Conservation (phyloP, 2,113 vertebrate genomes). For the Dolichotis patagonum region DNA sequence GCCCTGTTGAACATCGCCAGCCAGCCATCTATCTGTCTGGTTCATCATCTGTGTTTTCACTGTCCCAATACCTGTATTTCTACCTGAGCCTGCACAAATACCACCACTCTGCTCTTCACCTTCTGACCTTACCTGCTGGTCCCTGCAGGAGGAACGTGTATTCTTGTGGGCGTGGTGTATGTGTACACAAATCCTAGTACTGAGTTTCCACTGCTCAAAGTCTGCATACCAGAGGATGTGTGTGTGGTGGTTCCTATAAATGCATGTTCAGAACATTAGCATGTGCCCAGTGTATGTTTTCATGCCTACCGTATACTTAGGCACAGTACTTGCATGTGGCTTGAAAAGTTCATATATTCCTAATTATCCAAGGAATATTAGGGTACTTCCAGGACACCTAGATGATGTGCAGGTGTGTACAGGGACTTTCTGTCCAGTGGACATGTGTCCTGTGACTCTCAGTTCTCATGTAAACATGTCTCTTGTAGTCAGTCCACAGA, state of each 20-base stretch:
- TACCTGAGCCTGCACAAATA: conserved; percentile 15
- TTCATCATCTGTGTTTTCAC: neutral
- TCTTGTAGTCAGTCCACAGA: neutral
- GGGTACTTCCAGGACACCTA: neutral
- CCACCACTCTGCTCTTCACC: neutral
- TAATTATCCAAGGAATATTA: neutral
- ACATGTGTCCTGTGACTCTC: neutral
- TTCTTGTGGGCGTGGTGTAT: neutral
- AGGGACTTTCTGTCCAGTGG: neutral
- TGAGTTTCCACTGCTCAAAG: neutral
- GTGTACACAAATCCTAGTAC: neutral
- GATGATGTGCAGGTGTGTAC: neutral
- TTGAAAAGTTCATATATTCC: neutral
- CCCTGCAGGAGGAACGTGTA: neutral
- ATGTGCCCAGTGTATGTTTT: neutral
- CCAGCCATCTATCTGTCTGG: neutral
- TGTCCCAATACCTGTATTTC: neutral
- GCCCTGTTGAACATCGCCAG: neutral
- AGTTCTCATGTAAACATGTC: neutral
- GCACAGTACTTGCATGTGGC: neutral
- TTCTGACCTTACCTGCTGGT: neutral
- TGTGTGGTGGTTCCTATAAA: neutral
- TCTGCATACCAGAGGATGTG: neutral
- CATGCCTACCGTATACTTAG: neutral
- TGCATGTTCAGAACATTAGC: too few relatives aligned